Conservation (phyloP, 2,888 invertebrate species). For the Cephus nigrinus region DNA sequence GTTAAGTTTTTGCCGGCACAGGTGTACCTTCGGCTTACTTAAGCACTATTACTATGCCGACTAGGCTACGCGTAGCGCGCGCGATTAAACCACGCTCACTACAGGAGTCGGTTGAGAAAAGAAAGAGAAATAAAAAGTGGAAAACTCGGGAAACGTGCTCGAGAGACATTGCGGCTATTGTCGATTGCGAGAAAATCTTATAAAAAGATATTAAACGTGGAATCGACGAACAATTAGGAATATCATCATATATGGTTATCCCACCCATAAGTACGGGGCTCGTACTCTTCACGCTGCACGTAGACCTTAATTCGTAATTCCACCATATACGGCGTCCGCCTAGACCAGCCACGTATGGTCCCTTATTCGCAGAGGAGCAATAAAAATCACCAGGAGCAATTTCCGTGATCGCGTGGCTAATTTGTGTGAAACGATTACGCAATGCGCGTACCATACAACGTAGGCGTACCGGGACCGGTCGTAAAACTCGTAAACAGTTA, state of each 20-base stretch:
- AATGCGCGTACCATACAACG: slow-evolving; percentile 28
- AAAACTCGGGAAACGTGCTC: background rate
- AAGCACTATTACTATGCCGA: slow-evolving; percentile 9
- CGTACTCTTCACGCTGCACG: background rate
- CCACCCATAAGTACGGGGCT: background rate
- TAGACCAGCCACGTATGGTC: background rate
- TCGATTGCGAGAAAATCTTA: background rate
- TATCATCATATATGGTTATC: background rate
- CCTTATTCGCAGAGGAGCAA: slow-evolving; percentile 7
- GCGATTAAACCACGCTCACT: background rate
- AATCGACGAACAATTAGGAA: background rate
- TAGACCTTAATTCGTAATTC: background rate
- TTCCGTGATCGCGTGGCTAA: slow-evolving; percentile 33
- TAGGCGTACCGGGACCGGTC: slow-evolving; percentile 38
- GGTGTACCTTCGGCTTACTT: slow-evolving; percentile 3
- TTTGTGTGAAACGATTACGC: slow-evolving; percentile 30
- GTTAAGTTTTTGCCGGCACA: slow-evolving; percentile 1
- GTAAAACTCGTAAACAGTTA: slow-evolving; percentile 41
- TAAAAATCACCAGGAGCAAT: slow-evolving; percentile 36
- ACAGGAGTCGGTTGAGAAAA: background rate
- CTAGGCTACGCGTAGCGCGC: background rate
- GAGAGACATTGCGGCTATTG: background rate
- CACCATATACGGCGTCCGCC: background rate
- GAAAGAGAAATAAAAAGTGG: background rate
- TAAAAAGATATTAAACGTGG: background rate